phyloP scores from a whole-genome alignment of 2,888 invertebrate genomes.

The Agonopterix alstromeriana region DNA sequence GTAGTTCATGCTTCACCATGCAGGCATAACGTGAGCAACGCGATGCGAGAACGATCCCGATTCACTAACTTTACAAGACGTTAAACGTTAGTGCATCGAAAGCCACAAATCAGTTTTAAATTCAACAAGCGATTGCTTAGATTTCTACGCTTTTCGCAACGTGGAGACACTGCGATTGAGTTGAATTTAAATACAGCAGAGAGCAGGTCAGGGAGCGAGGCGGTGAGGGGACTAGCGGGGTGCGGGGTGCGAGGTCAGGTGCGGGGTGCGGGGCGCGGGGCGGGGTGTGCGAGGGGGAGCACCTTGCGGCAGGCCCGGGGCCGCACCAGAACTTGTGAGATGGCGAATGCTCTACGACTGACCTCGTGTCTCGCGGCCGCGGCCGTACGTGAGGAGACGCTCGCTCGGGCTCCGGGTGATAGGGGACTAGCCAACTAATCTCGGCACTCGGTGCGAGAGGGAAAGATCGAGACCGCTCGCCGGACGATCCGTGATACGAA shows the following conservation, averaged over 20 bases:
- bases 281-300: slow-evolving; percentile 17
- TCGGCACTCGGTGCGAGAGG: slow-evolving; percentile 54
- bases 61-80: slow-evolving; percentile 21
- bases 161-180: neutral
- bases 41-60: slow-evolving; percentile 23
- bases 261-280: slow-evolving; percentile 14
- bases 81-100: neutral
- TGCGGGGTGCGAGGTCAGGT: slow-evolving; percentile 15
- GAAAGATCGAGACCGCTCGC: slow-evolving; percentile 62
- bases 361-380: slow-evolving; percentile 62
- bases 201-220: slow-evolving; percentile 19
- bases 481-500: slow-evolving; percentile 66
- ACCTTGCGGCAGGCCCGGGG: slow-evolving; percentile 13
- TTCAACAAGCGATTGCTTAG: neutral
- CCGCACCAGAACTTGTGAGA: slow-evolving; percentile 75
- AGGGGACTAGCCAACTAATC: slow-evolving; percentile 49
- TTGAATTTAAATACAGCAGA: slow-evolving; percentile 10
- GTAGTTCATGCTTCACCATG: slow-evolving; percentile 15
- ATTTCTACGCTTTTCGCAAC: too few species aligned
- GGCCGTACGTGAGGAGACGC: slow-evolving; percentile 42
- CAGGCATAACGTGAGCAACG: slow-evolving; percentile 24
- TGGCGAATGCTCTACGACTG: slow-evolving; percentile 75
- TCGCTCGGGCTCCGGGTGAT: slow-evolving; percentile 45
- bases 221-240: slow-evolving; percentile 14
- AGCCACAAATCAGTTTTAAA: slow-evolving; percentile 1